Conservation (phyloP, 2,797 vertebrate species). For the Sebastes alutus region DNA sequence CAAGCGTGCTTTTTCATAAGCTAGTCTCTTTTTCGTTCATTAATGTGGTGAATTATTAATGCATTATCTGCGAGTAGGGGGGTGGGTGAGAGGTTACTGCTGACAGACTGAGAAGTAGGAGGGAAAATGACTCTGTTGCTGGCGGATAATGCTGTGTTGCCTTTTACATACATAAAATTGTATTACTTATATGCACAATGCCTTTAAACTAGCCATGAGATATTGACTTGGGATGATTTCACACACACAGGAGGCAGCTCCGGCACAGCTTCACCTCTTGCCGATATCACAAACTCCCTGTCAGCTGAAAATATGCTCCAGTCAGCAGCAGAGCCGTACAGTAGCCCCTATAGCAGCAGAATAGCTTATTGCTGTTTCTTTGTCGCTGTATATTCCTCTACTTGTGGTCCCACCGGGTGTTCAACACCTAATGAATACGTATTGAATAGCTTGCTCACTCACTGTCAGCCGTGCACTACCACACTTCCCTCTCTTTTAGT, state of each 20-base stretch:
- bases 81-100: slow-evolving; percentile 23
- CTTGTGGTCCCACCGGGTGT: slow-evolving; percentile 11
- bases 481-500: not conserved
- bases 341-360: slow-evolving; percentile 45
- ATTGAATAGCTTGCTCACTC: slow-evolving; percentile 21
- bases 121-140: slow-evolving; percentile 13
- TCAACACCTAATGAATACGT: slow-evolving; percentile 42
- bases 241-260: not conserved
- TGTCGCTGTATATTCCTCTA: slow-evolving; percentile 21
- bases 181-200: not conserved
- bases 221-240: not conserved
- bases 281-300: slow-evolving; percentile 45
- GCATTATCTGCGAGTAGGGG: slow-evolving; percentile 36
- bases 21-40: slow-evolving; percentile 27
- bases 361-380: slow-evolving; percentile 38
- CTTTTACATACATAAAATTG: not conserved
- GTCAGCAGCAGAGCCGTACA: slow-evolving; percentile 64
- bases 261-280: slow-evolving; percentile 30
- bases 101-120: slow-evolving; percentile 23
- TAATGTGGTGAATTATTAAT: slow-evolving; percentile 70
- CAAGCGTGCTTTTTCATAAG: slow-evolving; percentile 29
- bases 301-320: slow-evolving; percentile 70
- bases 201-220: not conserved
- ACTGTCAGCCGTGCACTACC: not conserved
- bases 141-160: not conserved